A percentile compares a stretch with the other conserved stretches of the same genome.
These are phyloP conservation scores for Leucophenga varia DNA, from an alignment of 1,140 invertebrate species.

Conservation along the genomic window DNA sequence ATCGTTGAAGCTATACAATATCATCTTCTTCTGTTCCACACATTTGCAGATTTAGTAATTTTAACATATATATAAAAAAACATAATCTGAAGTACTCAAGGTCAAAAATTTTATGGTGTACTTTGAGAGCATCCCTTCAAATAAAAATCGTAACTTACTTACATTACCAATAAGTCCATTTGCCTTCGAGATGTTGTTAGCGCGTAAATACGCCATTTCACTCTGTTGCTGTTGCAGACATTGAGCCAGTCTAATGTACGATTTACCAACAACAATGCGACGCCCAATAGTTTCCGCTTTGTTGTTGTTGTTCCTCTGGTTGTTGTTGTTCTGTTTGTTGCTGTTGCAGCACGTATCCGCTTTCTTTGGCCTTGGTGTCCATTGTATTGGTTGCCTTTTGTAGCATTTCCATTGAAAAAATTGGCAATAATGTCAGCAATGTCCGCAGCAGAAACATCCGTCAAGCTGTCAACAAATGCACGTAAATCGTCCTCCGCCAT, in stretches of 20 bases:
- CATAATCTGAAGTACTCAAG: no score
- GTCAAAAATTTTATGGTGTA: no score
- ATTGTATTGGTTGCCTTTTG: conserved; percentile 39
- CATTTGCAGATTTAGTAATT: no score
- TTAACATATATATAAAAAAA: no score
- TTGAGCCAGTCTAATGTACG: conserved; percentile 13
- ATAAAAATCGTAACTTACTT: not conserved
- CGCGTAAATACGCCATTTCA: not conserved
- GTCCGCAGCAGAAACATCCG: conserved; percentile 25
- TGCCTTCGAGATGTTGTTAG: no score
- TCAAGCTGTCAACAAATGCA: conserved; percentile 37
- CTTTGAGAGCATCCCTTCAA: no score
- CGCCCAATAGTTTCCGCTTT: no score
- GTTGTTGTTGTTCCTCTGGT: conserved; percentile 3
- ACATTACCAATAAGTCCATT: no score
- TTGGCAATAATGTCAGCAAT: conserved; percentile 34
- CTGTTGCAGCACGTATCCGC: no score
- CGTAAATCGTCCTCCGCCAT: conserved; percentile 43
- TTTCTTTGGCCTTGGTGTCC: conserved; percentile 30
- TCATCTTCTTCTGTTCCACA: no score
- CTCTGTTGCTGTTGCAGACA: conserved; percentile 10
- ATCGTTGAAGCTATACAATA: no score
- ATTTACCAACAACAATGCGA: conserved; percentile 7
- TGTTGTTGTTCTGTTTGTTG: no score
- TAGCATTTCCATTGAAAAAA: conserved; percentile 43